These are phyloP conservation scores for Epicampocera succincta DNA, from an alignment of 2,888 invertebrate genomes.

Conservation along the genomic window DNA sequence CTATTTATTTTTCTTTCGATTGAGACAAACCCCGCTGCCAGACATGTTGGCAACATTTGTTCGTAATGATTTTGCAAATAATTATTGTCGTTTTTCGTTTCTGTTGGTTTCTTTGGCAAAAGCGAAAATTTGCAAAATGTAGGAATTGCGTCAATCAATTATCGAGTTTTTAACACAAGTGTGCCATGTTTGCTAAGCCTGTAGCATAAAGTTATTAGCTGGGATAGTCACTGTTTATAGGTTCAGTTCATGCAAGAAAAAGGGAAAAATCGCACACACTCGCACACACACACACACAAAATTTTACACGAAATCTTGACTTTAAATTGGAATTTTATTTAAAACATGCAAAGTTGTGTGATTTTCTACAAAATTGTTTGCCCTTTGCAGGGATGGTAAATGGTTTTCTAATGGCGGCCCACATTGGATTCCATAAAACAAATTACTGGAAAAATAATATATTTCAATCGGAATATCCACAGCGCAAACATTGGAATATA, in stretches of 20 bases:
- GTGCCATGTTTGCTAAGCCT: constrained; percentile 58
- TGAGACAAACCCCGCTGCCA: constrained; percentile 48
- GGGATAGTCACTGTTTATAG: constrained; percentile 1
- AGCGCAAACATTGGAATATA: too few relatives aligned
- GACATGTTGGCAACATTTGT: constrained; percentile 67
- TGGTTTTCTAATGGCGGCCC: too few relatives aligned
- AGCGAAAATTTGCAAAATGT: constrained; percentile 58
- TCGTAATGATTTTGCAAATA: constrained; percentile 54
- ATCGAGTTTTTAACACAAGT: constrained; percentile 62
- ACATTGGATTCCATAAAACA: too few relatives aligned
- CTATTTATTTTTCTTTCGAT: constrained; percentile 37
- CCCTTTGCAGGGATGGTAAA: too few relatives aligned
- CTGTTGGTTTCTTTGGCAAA: neutral
- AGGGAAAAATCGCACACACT: too few relatives aligned
- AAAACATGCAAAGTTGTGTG: too few relatives aligned
- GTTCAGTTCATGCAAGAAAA: neutral
- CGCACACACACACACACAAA: too few relatives aligned
- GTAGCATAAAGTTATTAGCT: constrained; percentile 21
- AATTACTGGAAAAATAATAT: too few relatives aligned
- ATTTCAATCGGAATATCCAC: too few relatives aligned
- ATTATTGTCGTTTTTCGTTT: constrained; percentile 49
- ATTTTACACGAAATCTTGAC: neutral
- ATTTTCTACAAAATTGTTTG: too few relatives aligned
- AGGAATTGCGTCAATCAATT: constrained; percentile 68
- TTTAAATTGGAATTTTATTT: too few relatives aligned